Evolutionary conservation across 2,888 invertebrate species (phyloP).

Genomic region (Nephrocerus scutellatus): DNA sequence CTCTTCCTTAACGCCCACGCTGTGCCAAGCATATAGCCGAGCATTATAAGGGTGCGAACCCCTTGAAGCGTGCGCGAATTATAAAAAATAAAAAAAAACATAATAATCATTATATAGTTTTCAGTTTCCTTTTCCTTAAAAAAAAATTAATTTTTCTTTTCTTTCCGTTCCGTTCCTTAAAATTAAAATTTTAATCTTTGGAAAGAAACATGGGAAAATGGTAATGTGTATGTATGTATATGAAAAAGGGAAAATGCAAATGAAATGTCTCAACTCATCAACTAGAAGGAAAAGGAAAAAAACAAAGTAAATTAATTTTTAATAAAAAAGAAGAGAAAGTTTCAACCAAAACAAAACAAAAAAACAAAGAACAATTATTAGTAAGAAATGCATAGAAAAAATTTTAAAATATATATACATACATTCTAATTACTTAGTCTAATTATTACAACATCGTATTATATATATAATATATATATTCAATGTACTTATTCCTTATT

Average conservation of each 20-base stretch:
- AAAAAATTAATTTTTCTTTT: not conserved
- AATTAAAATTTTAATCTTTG: too few species aligned
- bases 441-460: slow-evolving; percentile 17
- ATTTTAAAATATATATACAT: slow-evolving; percentile 21
- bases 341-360: slow-evolving; percentile 8
- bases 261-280: too few species aligned
- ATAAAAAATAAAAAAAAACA: too few species aligned
- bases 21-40: too few species aligned
- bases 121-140: not conserved
- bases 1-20: too few species aligned
- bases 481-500: slow-evolving; percentile 17
- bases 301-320: slow-evolving; percentile 2
- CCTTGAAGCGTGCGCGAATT: too few species aligned
- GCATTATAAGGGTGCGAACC: too few species aligned
- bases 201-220: too few species aligned
- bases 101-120: too few species aligned
- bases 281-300: too few species aligned
- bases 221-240: too few species aligned
- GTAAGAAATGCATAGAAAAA: slow-evolving; percentile 20
- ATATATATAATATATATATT: slow-evolving; percentile 17
- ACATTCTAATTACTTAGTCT: slow-evolving; percentile 22
- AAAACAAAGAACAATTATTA: slow-evolving; percentile 13
- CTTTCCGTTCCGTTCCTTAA: not conserved
- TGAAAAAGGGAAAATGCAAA: slow-evolving; percentile 11
- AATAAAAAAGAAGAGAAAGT: slow-evolving; percentile 1